Base-by-base conservation (phyloP, 2,888 invertebrate genomes). In the Amblyteles armatorius region DNA sequence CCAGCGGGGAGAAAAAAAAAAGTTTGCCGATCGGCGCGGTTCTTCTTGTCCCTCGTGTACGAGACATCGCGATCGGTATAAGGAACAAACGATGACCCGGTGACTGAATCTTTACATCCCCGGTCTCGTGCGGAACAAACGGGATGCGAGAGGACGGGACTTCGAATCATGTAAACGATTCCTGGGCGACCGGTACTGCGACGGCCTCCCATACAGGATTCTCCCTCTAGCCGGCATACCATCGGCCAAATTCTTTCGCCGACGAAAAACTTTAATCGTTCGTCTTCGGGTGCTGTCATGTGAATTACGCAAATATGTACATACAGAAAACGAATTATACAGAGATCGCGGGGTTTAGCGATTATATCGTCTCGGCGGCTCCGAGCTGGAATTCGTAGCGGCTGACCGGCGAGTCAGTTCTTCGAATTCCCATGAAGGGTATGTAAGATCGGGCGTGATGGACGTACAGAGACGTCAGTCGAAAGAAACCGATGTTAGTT, bases 151-250 rank as follows among this genome's bases (percentile, higher is more conserved):
- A 22, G 16, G 36, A 33, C 29, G 52, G 52, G 63, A 48, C 48
- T 78, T 71, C 50, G 71, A 52, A 72, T 72, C 78, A 44, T 67
- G 78, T 78, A 60, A 83, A 79, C 78, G 79, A 78, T 73, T 71
- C 22, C 52, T 29, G 65, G 44, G 40, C 52, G 55, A 77, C 67
- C 71, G 52, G 63, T 72, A 77, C 16, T 22, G 13, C 44, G 11
- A n/a, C 11, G n/a, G 19, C 19, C 68, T 22, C 44, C 48, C 16
- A 19, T n/a, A 19, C 74, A 1, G 74, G 19, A 63, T 19, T 50
- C 65, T n/a, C 57, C 26, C 22, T 26, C 13, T 4, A 26, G 26
- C 4, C 57, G 9, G 44, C 60, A 74, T 16, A 9, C 60, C 63
- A 33, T 50, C 50, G 63, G 29, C 67, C 73, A 36, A 72, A 74